phyloP scores from a whole-genome alignment of 2,888 invertebrate genomes.

The Tricholauxania praeusta region DNA sequence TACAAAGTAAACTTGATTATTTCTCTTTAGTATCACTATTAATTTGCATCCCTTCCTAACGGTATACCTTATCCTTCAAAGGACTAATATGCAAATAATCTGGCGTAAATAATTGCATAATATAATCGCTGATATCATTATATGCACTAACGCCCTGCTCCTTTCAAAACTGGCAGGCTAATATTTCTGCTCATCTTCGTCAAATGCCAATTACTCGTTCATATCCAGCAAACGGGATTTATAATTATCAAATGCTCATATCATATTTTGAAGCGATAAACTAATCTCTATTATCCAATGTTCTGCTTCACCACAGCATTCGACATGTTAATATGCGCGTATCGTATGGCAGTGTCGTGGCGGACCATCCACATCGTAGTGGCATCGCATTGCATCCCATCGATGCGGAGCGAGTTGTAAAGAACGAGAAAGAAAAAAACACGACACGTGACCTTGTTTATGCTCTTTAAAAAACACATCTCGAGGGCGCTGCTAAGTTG shows the following conservation, averaged over 20 bases:
- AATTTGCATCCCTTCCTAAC: background rate
- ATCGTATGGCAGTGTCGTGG: slow-evolving; percentile 8
- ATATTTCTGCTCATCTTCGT: background rate
- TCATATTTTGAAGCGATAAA: slow-evolving; percentile 49
- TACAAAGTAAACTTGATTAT: background rate
- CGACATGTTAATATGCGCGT: slow-evolving; percentile 58
- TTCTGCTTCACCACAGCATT: slow-evolving; percentile 62
- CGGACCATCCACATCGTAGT: slow-evolving; percentile 4
- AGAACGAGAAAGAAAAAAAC: slow-evolving; percentile 24
- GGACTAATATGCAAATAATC: slow-evolving; percentile 52
- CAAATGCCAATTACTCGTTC: slow-evolving; percentile 57
- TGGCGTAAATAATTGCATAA: slow-evolving; percentile 56
- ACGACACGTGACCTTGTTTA: slow-evolving; percentile 67
- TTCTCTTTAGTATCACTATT: background rate
- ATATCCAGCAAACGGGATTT: slow-evolving; percentile 50
- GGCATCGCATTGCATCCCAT: slow-evolving; percentile 1
- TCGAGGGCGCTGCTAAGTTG: slow-evolving; percentile 56
- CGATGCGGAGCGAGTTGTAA: background rate
- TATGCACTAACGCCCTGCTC: slow-evolving; percentile 51
- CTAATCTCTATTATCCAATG: slow-evolving; percentile 60
- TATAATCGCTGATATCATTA: slow-evolving; percentile 56
- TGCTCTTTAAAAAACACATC: slow-evolving; percentile 58
- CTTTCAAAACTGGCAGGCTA: background rate
- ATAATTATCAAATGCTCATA: slow-evolving; percentile 56
- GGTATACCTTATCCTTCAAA: slow-evolving; percentile 10